Base-by-base conservation (phyloP, 2,113 vertebrate species). In the Melanocharis versteri region DNA sequence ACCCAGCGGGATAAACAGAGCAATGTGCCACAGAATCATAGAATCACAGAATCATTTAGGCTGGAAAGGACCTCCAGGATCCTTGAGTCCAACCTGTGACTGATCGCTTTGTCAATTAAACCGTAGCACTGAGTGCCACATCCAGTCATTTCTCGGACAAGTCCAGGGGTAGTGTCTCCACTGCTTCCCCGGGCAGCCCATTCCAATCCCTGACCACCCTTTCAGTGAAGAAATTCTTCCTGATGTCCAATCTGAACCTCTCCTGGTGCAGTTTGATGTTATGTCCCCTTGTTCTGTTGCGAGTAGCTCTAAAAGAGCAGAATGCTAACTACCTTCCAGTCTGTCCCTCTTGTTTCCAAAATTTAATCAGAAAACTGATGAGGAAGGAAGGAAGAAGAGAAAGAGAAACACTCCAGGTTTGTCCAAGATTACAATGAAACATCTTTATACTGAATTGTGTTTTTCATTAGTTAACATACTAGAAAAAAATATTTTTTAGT, bases 401-500 rank as follows among this genome's bases (percentile, higher is more conserved):
- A 2, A 9, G 16, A 31, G 4, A 7, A 11, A 18, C 3, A 8
- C 0, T 70, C 13, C 10, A 72, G 33, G 23, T 90, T 96, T 61
- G 40, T 95, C 61, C 64, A 78, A 93, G 93, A 96, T 26, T 24
- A 28, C 9, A 94, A 88, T 83, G 79, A 94, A 85, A 50, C 19
- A 53, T 11, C 62, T 88, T 95, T 83, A 93, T 75, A 88, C 16
- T 90, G 56, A 95, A 65, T 50, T 89, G 57, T 73, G 45, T 71
- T 96, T 95, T 88, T 75, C 58, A 51, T 94, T 97, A 92, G 31
- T 84, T 88, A 89, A 22, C 4, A 8, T 91, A 93, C 27, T 70
- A 85, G n/a, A 27, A 40, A 40, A 83, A 80, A 87, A 89, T 20
- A 10, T 15, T 10, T 60, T 60, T 23, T 64, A 88, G 17, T 94